Evolutionary conservation across 1,140 invertebrate species (phyloP).

Genomic region (Latrodectus geometricus): DNA sequence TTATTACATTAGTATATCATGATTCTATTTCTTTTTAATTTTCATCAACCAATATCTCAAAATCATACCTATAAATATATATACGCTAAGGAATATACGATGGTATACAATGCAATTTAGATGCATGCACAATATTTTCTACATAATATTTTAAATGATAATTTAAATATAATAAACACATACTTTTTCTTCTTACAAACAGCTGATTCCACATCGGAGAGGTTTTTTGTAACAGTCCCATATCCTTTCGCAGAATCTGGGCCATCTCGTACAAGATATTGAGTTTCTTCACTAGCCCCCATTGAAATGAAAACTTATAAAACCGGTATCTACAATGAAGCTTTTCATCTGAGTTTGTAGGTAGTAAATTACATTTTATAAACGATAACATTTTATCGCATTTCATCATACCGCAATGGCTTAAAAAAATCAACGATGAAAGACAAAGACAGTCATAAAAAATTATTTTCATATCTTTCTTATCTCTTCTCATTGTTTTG

Average conservation of each 20-base stretch:
- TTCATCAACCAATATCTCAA: neutral
- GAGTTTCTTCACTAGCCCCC: slow-evolving; percentile 17
- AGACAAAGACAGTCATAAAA: neutral
- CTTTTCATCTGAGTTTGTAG: neutral
- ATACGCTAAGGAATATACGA: neutral
- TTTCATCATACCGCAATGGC: neutral
- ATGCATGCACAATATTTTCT: neutral
- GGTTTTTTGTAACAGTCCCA: slow-evolving; percentile 18
- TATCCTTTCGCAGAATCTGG: slow-evolving; percentile 24
- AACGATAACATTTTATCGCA: neutral
- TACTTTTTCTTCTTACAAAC: slow-evolving; percentile 20
- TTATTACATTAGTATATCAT: too few relatives aligned
- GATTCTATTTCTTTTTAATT: neutral
- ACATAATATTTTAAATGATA: neutral
- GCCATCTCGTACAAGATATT: slow-evolving; percentile 7
- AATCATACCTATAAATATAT: too few relatives aligned
- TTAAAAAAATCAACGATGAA: neutral
- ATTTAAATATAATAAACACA: neutral
- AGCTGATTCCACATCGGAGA: neutral
- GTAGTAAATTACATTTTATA: neutral
- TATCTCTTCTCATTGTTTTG: neutral
- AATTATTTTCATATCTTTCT: neutral
- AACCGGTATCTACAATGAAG: neutral
- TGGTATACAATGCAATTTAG: neutral
- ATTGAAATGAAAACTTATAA: slow-evolving; percentile 2